Evolutionary conservation across 2,113 vertebrate genomes (phyloP), one percentile per base, ranked within the genome.

Genomic region (Pachypanchax playfairii): DNA sequence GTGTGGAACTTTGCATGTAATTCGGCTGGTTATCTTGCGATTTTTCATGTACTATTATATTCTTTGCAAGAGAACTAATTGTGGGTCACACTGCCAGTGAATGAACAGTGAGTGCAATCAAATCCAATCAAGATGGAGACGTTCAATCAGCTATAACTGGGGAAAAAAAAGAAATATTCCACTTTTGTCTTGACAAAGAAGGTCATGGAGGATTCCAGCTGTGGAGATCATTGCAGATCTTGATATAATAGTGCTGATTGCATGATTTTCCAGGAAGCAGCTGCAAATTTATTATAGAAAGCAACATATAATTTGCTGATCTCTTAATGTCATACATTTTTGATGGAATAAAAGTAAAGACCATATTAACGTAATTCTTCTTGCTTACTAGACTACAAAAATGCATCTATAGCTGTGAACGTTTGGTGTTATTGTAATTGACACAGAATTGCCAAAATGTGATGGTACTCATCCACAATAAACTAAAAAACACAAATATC

Each of bases 191-290:
- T 59, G 36, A 77, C 47, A 75, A 81, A 58, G 57, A 73, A 75
- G 65, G 75, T 77, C 63, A 74, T 31, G 50, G 29, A 49, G 58
- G 48, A 62, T 28, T 49, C 63, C 81, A 83, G 79, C 83, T 84
- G 81, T 77, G 85, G 8, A 58, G 70, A 69, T 87, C 79, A 89
- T 83, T 86, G 66, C 77, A 74, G 55, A 75, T 80, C 53, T 49
- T 72, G 43, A 80, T 84, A 60, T 69, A 62, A 65, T 78, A 41
- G 51, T 21, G 21, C 38, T 87, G 80, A 88, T 86, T 88, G 65
- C 64, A 63, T 42, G 48, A 67, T 55, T 26, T 73, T 46, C 39
- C 24, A 36, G 65, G 59, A 73, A 66, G 70, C 86, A 88, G 85
- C 77, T 85, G 80, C 66, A 72, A 47, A 53, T 50, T 4, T 38